A percentile compares a stretch with the other conserved stretches of the same genome.
Evolutionary conservation across 1,140 invertebrate species (phyloP).

Genomic region (Drosophila melanogaster): DNA sequence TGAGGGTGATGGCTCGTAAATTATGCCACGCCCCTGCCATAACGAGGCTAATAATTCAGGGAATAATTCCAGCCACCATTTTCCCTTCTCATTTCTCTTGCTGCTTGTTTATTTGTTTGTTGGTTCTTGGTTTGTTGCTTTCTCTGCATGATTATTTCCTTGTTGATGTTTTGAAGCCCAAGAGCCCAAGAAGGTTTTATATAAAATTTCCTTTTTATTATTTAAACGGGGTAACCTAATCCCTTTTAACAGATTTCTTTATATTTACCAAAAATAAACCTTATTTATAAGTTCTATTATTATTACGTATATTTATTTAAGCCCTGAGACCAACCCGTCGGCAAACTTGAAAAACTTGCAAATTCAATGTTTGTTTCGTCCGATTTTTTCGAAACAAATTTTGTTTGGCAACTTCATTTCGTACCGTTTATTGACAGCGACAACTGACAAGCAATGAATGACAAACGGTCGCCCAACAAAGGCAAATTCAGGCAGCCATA

Average conservation of each 20-base stretch:
- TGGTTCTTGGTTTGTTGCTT: constrained; percentile 36
- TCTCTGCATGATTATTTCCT: constrained; percentile 34
- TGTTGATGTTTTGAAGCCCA: constrained; percentile 32
- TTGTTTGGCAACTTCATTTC: constrained; percentile 72
- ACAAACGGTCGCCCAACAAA: constrained; percentile 48
- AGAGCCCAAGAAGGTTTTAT: constrained; percentile 42
- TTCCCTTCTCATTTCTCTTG: constrained; percentile 59
- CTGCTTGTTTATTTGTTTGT: constrained; percentile 8
- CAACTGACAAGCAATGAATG: constrained; percentile 74
- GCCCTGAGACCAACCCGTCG: constrained; percentile 1
- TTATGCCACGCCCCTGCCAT: constrained; percentile 77
- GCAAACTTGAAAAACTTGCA: constrained; percentile 32
- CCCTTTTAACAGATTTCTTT: neutral
- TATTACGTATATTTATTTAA: too few species aligned
- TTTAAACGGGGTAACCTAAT: neutral
- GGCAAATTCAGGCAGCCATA: constrained; percentile 5
- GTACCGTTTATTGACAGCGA: constrained; percentile 72
- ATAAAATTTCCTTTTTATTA: constrained; percentile 24
- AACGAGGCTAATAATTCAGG: constrained; percentile 74
- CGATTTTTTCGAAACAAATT: constrained; percentile 29
- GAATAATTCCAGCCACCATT: constrained; percentile 78
- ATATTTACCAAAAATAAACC: too few species aligned
- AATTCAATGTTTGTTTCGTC: constrained; percentile 47
- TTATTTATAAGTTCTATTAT: neutral
- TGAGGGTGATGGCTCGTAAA: constrained; percentile 43